These are phyloP conservation scores for Leptinotarsa defecta DNA, from an alignment of 1,140 invertebrate species.

Conservation along the genomic window DNA sequence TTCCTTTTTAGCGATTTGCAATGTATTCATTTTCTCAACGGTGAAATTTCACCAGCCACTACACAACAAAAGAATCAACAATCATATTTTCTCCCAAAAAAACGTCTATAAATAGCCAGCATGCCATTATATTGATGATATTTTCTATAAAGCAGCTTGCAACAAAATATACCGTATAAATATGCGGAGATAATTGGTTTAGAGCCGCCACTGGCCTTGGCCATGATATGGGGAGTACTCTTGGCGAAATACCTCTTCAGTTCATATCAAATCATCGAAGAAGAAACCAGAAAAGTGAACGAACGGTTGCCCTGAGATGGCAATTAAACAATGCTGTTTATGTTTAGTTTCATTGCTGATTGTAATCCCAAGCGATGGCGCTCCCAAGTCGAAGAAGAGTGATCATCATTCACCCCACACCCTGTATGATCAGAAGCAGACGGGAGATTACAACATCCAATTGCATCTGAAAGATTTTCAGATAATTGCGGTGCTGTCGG, in stretches of 20 bases:
- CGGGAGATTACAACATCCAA: slow-evolving; percentile 77
- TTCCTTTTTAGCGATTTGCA: too few relatives aligned
- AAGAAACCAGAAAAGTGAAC: slow-evolving; percentile 15
- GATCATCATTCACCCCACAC: slow-evolving; percentile 27
- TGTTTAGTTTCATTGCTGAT: slow-evolving; percentile 22
- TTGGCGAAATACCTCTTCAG: slow-evolving; percentile 26
- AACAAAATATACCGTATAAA: too few relatives aligned
- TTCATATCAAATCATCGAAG: slow-evolving; percentile 22
- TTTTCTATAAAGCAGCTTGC: too few relatives aligned
- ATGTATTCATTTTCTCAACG: too few relatives aligned
- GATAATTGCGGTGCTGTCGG: slow-evolving; percentile 69
- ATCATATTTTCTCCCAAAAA: too few relatives aligned
- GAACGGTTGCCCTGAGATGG: slow-evolving; percentile 5
- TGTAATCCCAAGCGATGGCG: slow-evolving; percentile 12
- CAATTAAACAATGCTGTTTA: not conserved
- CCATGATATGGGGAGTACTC: slow-evolving; percentile 8
- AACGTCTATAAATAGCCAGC: too few relatives aligned
- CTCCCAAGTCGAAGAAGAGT: slow-evolving; percentile 36
- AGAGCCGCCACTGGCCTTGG: not conserved
- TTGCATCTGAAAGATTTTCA: slow-evolving; percentile 77
- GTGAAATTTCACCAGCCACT: too few relatives aligned
- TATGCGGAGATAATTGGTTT: too few relatives aligned
- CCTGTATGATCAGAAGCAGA: slow-evolving; percentile 74
- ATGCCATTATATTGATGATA: too few relatives aligned
- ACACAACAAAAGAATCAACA: too few relatives aligned